These are phyloP conservation scores for Ophthalmolycus amberensis DNA, from an alignment of 2,113 vertebrate species.

Conservation along the genomic window DNA sequence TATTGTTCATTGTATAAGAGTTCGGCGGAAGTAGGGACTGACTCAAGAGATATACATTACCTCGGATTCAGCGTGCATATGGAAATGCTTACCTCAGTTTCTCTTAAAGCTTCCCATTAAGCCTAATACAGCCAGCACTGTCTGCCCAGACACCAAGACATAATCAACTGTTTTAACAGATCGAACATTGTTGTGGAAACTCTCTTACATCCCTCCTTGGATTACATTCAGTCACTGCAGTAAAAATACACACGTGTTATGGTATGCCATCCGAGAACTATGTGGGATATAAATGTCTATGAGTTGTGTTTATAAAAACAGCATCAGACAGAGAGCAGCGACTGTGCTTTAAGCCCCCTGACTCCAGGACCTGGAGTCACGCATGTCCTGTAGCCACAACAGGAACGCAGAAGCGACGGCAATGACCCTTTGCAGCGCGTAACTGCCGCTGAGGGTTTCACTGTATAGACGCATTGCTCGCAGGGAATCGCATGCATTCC, in stretches of 20 bases:
- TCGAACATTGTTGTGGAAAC: slow-evolving; percentile 75
- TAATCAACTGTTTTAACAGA: slow-evolving; percentile 80
- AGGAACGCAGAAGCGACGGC: slow-evolving; percentile 45
- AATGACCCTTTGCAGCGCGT: slow-evolving; percentile 25
- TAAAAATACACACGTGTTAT: slow-evolving; percentile 78
- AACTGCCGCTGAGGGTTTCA: slow-evolving; percentile 39
- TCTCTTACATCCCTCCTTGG: slow-evolving; percentile 73
- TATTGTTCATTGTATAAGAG: slow-evolving; percentile 83
- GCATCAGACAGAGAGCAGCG: slow-evolving; percentile 66
- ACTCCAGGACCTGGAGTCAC: slow-evolving; percentile 65
- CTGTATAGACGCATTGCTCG: slow-evolving; percentile 38
- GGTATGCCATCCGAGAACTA: slow-evolving; percentile 73
- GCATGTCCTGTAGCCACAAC: slow-evolving; percentile 57
- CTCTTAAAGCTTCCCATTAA: slow-evolving; percentile 75
- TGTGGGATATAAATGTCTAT: slow-evolving; percentile 68
- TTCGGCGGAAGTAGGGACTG: slow-evolving; percentile 75
- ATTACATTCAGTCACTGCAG: slow-evolving; percentile 71
- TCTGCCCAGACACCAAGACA: slow-evolving; percentile 77
- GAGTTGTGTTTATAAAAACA: slow-evolving; percentile 76
- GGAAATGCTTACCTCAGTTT: slow-evolving; percentile 81
- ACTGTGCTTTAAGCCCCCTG: slow-evolving; percentile 63
- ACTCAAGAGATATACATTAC: slow-evolving; percentile 80
- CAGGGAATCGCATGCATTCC: slow-evolving; percentile 60
- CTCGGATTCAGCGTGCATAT: slow-evolving; percentile 79
- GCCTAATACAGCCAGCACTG: slow-evolving; percentile 73